Evolutionary conservation across 1,140 invertebrate genomes (phyloP).

Genomic region (Onthophagus taurus): DNA sequence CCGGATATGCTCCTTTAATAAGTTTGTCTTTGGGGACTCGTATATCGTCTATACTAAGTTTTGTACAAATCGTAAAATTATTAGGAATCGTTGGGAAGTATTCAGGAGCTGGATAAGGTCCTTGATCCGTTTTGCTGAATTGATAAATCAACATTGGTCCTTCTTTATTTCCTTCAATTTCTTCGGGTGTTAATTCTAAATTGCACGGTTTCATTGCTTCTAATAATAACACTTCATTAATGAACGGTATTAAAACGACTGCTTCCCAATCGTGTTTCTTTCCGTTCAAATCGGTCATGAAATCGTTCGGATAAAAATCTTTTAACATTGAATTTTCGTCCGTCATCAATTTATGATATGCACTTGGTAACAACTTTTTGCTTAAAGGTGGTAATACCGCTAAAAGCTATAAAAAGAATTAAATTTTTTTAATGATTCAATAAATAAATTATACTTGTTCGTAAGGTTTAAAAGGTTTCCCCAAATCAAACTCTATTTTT

Average conservation of each 20-base stretch:
- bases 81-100: constrained; percentile 55
- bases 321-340: constrained; percentile 73
- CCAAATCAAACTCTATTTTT: constrained; percentile 69
- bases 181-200: constrained; percentile 56
- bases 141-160: constrained; percentile 78
- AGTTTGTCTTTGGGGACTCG: constrained; percentile 50
- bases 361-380: constrained; percentile 64
- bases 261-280: constrained; percentile 97
- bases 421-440: constrained; percentile 8
- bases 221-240: constrained; percentile 67
- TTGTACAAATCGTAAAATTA: constrained; percentile 47
- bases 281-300: constrained; percentile 85
- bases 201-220: constrained; percentile 69
- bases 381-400: constrained; percentile 86
- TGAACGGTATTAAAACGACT: constrained; percentile 93
- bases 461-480: constrained; percentile 86
- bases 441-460: constrained; percentile 55
- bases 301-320: constrained; percentile 83
- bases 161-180: constrained; percentile 67
- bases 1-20: constrained; percentile 63
- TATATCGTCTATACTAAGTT: constrained; percentile 49
- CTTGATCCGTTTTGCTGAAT: constrained; percentile 50
- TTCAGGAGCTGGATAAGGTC: constrained; percentile 45
- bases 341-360: constrained; percentile 77
- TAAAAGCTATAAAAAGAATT: constrained; percentile 49